Base-by-base conservation (phyloP, 2,888 invertebrate genomes). In the Synergus umbraculus region DNA sequence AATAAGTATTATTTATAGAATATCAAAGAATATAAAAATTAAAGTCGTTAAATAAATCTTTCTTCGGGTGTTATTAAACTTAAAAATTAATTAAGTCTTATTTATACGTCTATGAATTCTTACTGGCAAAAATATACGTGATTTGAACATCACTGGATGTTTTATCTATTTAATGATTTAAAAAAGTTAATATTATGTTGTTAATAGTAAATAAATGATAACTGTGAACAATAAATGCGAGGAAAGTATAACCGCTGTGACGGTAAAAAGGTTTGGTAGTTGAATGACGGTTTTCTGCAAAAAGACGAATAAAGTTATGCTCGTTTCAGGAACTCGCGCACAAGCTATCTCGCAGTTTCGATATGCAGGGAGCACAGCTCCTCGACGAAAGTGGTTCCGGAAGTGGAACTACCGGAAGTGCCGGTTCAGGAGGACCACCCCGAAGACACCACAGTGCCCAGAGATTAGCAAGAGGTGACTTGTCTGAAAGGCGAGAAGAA, bases 271-370 rank as follows among this genome's bases (percentile, higher is more conserved):
- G 49, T 37, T 41, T 63, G 18, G 10, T 44, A 22, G n/a, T 9
- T 3, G 29, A 29, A n/a, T 64, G n/a, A 64, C n/a, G 60, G 46
- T 22, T 49, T 29, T 54, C 22, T 41, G 41, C 77, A 80, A 80
- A 81, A 79, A 79, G 81, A 79, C 67, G 77, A 77, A 77, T 81
- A 77, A 83, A 81, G 80, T 76, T 79, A 81, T 84, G 81, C 76
- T 85, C 88, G 90, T 93, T 92, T 84, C 94, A 97, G 97, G 97
- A 97, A 93, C 93, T 97, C 93, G 97, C 96, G 90, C 96, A 97
- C 94, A 97, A 97, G 93, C 93, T 97, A 88, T 97, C 97, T 86
- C 94, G 97, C 91, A 97, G 96, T 93, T 97, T 96, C 93, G 97
- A 97, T 93, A 96, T 97, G 96, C 97, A 97, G 93, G 97, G 93